These are phyloP conservation scores for Acronicta alni DNA, from an alignment of 2,888 invertebrate species.

Conservation along the genomic window DNA sequence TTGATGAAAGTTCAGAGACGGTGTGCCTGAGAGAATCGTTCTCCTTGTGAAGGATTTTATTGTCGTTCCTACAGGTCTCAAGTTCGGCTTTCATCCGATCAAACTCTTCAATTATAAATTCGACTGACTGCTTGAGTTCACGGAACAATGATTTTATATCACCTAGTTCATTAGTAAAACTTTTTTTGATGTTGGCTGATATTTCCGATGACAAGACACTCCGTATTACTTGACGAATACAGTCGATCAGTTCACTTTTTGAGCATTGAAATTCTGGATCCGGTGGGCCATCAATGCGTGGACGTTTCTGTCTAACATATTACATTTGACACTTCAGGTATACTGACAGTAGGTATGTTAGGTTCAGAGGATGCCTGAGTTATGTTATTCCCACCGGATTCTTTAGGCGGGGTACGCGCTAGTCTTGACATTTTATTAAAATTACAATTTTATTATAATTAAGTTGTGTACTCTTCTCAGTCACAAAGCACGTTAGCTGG, in stretches of 20 bases:
- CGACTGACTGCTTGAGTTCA: background rate
- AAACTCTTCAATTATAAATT: conserved; percentile 7
- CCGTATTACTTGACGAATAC: conserved; percentile 15
- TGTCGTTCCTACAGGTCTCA: background rate
- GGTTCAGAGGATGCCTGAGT: background rate
- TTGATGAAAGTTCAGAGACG: background rate
- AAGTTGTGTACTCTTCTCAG: too few species aligned
- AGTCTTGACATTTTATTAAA: background rate
- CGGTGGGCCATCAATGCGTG: too few species aligned
- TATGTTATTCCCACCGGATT: conserved; percentile 2
- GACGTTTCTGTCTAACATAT: too few species aligned
- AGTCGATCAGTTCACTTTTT: conserved; percentile 11
- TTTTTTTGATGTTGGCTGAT: conserved; percentile 7
- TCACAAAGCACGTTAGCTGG: too few species aligned
- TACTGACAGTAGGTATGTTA: conserved; percentile 1
- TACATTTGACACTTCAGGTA: too few species aligned
- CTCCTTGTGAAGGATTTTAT: conserved; percentile 3
- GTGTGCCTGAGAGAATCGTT: background rate
- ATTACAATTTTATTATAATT: too few species aligned
- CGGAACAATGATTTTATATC: conserved; percentile 6
- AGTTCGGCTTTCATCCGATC: conserved; percentile 3
- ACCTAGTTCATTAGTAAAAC: conserved; percentile 5
- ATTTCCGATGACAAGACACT: conserved; percentile 6
- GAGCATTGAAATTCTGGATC: conserved; percentile 1
- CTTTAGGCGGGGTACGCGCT: conserved; percentile 7